Conservation (phyloP, 1,140 invertebrate species). For the Steinernema khuongi region DNA sequence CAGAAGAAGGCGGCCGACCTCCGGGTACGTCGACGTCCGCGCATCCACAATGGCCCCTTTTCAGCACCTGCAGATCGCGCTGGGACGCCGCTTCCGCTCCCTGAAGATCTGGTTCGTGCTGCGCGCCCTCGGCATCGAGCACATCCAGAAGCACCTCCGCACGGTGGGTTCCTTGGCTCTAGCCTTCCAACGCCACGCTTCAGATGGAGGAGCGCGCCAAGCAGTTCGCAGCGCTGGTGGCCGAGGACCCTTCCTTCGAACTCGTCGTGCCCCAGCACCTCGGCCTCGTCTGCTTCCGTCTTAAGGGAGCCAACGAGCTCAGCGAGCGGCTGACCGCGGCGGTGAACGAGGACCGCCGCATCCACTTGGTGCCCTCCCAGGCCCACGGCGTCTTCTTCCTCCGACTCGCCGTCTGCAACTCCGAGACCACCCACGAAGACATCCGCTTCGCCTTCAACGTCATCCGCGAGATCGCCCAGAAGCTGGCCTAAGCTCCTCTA, state of each 20-base stretch:
- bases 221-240: constrained; percentile 56
- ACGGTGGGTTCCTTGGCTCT: constrained; percentile 60
- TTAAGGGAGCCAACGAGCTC: constrained; percentile 71
- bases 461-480: constrained; percentile 63
- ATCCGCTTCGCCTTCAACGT: constrained; percentile 77
- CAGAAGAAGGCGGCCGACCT: constrained; percentile 63
- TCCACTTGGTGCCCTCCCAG: constrained; percentile 76
- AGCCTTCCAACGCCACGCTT: constrained; percentile 12
- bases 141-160: constrained; percentile 73
- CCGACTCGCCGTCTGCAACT: constrained; percentile 76
- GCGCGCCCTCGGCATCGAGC: constrained; percentile 73
- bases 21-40: constrained; percentile 60
- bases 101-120: constrained; percentile 91
- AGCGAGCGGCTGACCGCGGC: constrained; percentile 72
- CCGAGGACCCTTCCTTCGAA: constrained; percentile 67
- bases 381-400: constrained; percentile 67
- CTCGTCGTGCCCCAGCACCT: constrained; percentile 69
- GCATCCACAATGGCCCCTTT: not conserved
- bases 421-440: constrained; percentile 68
- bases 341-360: constrained; percentile 72
- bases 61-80: constrained; percentile 87
- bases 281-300: constrained; percentile 79
- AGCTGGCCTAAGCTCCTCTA: not conserved
- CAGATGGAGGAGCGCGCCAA: constrained; percentile 52
- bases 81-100: constrained; percentile 80